Evolutionary conservation across 2,113 vertebrate species (phyloP).

Genomic region (Equus przewalskii): DNA sequence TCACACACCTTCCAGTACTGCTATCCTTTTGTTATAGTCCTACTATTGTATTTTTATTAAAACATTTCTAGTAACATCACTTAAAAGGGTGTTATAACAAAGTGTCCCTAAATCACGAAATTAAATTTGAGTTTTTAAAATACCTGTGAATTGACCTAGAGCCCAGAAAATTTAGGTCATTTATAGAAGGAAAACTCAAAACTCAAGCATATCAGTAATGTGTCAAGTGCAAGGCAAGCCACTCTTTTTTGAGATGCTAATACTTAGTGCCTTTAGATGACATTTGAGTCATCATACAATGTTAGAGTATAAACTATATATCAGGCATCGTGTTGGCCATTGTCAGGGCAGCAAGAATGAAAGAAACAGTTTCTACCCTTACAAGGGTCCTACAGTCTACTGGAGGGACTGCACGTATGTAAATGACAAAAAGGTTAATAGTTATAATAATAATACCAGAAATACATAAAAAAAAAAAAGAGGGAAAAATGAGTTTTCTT

Average conservation of each 20-base stretch:
- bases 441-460: not conserved
- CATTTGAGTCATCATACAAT: not conserved
- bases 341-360: not conserved
- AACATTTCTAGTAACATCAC: not conserved
- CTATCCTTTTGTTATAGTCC: not conserved
- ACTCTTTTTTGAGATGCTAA: constrained; percentile 18
- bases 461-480: not conserved
- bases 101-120: constrained; percentile 39
- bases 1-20: not conserved
- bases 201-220: not conserved
- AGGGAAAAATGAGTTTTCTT: not conserved
- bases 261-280: not conserved
- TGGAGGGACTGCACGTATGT: not conserved
- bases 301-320: not conserved
- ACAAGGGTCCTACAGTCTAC: not conserved
- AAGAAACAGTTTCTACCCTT: not conserved
- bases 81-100: constrained; percentile 3
- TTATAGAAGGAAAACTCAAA: not conserved
- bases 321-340: not conserved
- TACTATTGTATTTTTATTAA: not conserved
- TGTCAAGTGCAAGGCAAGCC: not conserved
- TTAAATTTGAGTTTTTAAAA: constrained; percentile 60
- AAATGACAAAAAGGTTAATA: not conserved
- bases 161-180: constrained; percentile 9
- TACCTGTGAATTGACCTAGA: constrained; percentile 21